Evolutionary conservation across 2,797 vertebrate genomes (phyloP).

Genomic region (Dendrocincla fuliginosa): DNA sequence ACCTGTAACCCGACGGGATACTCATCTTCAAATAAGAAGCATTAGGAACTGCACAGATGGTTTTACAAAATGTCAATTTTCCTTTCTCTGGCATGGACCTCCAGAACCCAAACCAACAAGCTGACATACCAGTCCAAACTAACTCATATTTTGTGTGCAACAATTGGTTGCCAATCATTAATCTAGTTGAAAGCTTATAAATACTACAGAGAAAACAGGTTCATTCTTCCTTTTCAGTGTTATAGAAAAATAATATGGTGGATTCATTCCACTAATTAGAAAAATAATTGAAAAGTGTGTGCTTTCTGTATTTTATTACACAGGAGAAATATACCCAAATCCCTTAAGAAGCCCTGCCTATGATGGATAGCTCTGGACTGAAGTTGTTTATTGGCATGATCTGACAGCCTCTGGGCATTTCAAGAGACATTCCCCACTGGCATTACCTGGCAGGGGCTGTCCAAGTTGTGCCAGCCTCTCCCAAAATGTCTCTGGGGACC

Average conservation of each 20-base stretch:
- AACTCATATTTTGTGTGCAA: background rate
- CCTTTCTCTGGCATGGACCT: background rate
- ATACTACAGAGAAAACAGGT: background rate
- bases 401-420: background rate
- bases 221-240: background rate
- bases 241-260: background rate
- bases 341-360: background rate
- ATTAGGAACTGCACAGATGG: background rate
- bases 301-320: background rate
- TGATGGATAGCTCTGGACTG: background rate
- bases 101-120: background rate
- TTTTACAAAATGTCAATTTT: background rate
- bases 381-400: background rate
- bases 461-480: background rate
- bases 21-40: background rate
- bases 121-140: background rate
- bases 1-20: accelerated
- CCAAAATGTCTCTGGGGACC: accelerated
- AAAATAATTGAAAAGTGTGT: background rate
- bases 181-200: background rate
- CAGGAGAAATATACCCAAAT: background rate
- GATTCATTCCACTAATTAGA: background rate
- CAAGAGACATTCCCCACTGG: background rate
- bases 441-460: background rate
- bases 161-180: background rate